Evolutionary conservation across 2,797 vertebrate genomes (phyloP), one percentile per base, ranked within the genome.

Genomic region (Artibeus lituratus): DNA sequence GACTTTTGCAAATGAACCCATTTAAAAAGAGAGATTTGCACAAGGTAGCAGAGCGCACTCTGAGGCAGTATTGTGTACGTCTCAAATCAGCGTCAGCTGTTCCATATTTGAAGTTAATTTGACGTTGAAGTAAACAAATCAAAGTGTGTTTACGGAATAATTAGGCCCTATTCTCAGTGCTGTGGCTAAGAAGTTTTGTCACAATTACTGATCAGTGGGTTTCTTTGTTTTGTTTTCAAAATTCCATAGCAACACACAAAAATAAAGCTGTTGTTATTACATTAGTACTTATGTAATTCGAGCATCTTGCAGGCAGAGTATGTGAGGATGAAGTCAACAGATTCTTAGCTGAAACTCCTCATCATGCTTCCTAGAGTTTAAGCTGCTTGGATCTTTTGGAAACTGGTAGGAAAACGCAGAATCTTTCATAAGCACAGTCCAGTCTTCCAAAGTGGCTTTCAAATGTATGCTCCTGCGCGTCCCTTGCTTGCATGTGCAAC

Each of bases 41-140:
- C 94, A 82, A 90, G 53, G 91, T 96, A 95, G 93, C 47, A 67
- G 97, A 97, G 91, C 95, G 78, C 94, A 95, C 87, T 94, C 94
- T 96, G 96, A 95, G 53, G 97, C 96, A 96, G 95, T 67, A 70
- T 97, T 97, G 97, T 96, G 94, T 97, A 97, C 90, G 0, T 97
- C 97, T 97, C 97, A 98, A 98, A 98, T 98, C 98, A 98, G 98
- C 49, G 74, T 97, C 95, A 98, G 98, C 98, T 98, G 97, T 97
- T 98, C 97, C 96, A 97, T 97, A 98, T 98, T 98, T 98, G 98
- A 98, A 98, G 98, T 98, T 98, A 98, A 98, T 98, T 98, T 99
- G 98, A 98, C 98, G 89, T 97, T 97, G 98, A 98, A 97, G 98
- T 98, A 98, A 99, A 99, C 98, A 99, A 98, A 98, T 98, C 98